Evolutionary conservation across 2,797 vertebrate genomes (phyloP), one percentile per base, ranked within the genome.

Genomic region (Enteromius trimaculatus): DNA sequence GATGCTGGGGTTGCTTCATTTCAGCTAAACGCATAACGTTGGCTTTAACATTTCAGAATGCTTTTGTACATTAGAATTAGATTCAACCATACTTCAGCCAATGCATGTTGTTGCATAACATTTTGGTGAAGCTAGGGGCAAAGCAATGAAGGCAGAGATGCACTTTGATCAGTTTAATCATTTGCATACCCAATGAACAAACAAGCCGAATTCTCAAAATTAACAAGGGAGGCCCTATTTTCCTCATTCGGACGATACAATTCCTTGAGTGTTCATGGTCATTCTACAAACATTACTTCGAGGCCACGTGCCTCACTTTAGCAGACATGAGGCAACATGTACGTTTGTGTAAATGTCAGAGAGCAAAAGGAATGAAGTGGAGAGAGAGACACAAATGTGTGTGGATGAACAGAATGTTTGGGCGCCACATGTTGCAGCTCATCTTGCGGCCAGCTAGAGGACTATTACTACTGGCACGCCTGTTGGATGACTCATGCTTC

Each of bases 401-500:
- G 81, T 60, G 79, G 26, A 65, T 7, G 51, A 69, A n/a, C 4
- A 34, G 88, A 49, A 83, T 74, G 68, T 79, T n/a, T 72, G 76
- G 10, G 68, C n/a, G 70, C 13, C 64, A 84, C 76, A 88, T 64
- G 83, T 83, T 64, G 82, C 75, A 29, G 13, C 83, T 90, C 88
- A 89, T 92, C 89, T 87, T 90, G 88, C 91, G 91, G 91, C 90
- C 90, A 83, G 88, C 89, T 87, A 90, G 87, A 90, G 88, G 91
- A 91, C 90, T 13, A 64, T 90, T 88, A 89, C 91, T 88, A 92
- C 92, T 92, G 93, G 89, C 91, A 86, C 66, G 86, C 87, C 86
- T 89, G 88, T 92, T 87, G 92, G 92, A 94, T 94, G 93, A 94
- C 88, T 95, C 94, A 94, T 90, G 87, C 90, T 89, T 93, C 90